Percentiles rank a stretch among this genome's conserved stretches.
phyloP scores from a whole-genome alignment of 1,140 invertebrate genomes.

The Uloborus diversus region DNA sequence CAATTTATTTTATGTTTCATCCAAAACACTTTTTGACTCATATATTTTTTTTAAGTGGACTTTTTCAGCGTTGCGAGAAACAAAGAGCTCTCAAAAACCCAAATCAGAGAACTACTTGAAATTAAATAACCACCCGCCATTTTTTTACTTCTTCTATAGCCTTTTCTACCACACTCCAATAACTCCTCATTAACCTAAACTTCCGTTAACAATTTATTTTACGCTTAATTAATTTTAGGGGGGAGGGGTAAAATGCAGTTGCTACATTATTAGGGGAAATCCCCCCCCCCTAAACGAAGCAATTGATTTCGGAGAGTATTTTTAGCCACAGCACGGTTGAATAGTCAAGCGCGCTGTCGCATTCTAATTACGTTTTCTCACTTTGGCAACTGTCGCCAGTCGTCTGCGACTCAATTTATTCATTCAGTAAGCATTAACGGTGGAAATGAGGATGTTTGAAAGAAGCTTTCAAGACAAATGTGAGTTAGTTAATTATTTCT shows the following conservation, averaged over 20 bases:
- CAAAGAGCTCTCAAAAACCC: too few species aligned
- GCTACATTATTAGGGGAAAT: too few species aligned
- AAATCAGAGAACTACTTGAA: conserved; percentile 11
- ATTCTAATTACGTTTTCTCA: neutral
- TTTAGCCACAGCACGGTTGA: conserved; percentile 5
- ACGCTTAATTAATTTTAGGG: conserved; percentile 18
- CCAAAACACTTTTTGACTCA: too few species aligned
- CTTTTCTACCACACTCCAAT: neutral
- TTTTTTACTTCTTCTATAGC: neutral
- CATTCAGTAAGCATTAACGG: too few species aligned
- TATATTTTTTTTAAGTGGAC: too few species aligned
- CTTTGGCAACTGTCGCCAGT: neutral
- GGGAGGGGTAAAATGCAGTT: too few species aligned
- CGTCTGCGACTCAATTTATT: conserved; percentile 6
- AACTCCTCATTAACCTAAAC: conserved; percentile 12
- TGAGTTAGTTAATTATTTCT: too few species aligned
- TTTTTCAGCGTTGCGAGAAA: too few species aligned
- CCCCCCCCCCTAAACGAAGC: neutral
- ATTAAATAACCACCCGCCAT: neutral
- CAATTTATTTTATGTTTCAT: too few species aligned
- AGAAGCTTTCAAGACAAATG: too few species aligned
- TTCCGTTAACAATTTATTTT: conserved; percentile 30
- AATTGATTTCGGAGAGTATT: conserved; percentile 21
- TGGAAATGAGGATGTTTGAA: too few species aligned
- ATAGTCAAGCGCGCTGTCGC: neutral